Evolutionary conservation across 2,797 vertebrate species (phyloP), one percentile per base, ranked within the genome.

Genomic region (Melanotaenia boesemani): DNA sequence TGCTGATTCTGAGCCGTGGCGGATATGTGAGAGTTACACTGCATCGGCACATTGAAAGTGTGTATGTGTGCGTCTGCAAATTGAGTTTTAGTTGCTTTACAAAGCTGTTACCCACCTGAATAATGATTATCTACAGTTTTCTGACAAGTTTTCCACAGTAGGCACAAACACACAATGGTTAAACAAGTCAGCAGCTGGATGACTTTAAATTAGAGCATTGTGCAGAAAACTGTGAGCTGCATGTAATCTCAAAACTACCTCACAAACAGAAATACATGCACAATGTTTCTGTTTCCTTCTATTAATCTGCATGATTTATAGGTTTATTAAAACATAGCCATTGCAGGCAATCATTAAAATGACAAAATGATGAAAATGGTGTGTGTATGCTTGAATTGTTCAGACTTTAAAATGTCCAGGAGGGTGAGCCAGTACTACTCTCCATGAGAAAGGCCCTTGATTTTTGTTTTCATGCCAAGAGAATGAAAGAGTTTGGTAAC

Each of bases 91-190:
- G 70, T 63, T 71, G 28, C 67, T 73, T 70, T 67, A 76, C 67
- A 83, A 67, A 84, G 79, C 86, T 79, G 81, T 79, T 81, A 63
- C 64, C 61, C 28, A 83, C 81, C 80, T 86, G 80, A 87, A 77
- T 86, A 88, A 84, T 85, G 70, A 77, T 41, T 89, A 88, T 76
- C 79, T 63, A 74, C 85, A 84, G 63, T 71, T 88, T 80, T 71
- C 46, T 36, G 30, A 77, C 76, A 84, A 84, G 28, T 86, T 74
- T 55, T 77, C 70, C 74, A 18, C 46, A 70, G 74, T 75, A 26
- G 37, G 82, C 80, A 85, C 39, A 78, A 85, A 82, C 62, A 72
- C 71, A 70, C 46, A 68, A 54, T 69, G 46, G 63, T 37, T 30
- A 22, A 70, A 82, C 71, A 67, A 63, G 75, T 85, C 82, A 88